Evolutionary conservation across 2,888 invertebrate genomes (phyloP).

Genomic region (Myopa testacea): DNA sequence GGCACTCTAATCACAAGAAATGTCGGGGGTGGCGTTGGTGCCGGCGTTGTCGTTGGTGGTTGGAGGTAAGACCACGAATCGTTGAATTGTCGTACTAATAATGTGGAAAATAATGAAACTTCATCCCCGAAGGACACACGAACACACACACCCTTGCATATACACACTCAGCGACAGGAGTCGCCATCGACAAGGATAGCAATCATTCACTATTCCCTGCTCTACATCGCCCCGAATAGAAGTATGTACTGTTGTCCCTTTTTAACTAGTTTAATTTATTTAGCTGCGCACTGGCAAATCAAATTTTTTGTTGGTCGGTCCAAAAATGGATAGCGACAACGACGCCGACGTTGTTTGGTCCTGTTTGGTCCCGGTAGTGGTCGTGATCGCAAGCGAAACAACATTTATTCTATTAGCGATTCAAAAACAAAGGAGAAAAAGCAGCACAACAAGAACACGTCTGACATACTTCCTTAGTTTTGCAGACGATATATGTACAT

Average conservation of each 20-base stretch:
- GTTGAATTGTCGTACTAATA: conserved; percentile 61
- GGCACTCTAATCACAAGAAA: conserved; percentile 3
- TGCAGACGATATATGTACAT: neutral
- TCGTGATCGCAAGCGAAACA: conserved; percentile 40
- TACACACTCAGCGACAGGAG: neutral
- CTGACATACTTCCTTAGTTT: conserved; percentile 31
- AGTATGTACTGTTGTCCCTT: conserved; percentile 55
- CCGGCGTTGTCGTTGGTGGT: conserved; percentile 39
- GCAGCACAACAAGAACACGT: conserved; percentile 28
- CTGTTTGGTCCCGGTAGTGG: conserved; percentile 19
- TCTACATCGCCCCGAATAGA: conserved; percentile 5
- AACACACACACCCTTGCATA: conserved; percentile 43
- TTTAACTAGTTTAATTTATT: conserved; percentile 62
- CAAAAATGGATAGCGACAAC: conserved; percentile 39
- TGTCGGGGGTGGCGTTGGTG: conserved; percentile 34
- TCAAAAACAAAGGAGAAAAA: conserved; percentile 4
- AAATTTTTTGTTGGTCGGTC: conserved; percentile 45
- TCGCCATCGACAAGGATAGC: conserved; percentile 29
- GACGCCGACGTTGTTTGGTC: conserved; percentile 31
- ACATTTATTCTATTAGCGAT: conserved; percentile 52
- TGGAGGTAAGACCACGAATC: conserved; percentile 59
- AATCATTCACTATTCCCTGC: conserved; percentile 10
- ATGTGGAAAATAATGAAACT: conserved; percentile 62
- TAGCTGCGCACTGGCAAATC: conserved; percentile 46
- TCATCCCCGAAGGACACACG: conserved; percentile 42